A percentile compares a stretch with the other conserved stretches of the same genome.
Evolutionary conservation across 2,113 vertebrate species (phyloP).

Genomic region (Pantherophis guttatus): DNA sequence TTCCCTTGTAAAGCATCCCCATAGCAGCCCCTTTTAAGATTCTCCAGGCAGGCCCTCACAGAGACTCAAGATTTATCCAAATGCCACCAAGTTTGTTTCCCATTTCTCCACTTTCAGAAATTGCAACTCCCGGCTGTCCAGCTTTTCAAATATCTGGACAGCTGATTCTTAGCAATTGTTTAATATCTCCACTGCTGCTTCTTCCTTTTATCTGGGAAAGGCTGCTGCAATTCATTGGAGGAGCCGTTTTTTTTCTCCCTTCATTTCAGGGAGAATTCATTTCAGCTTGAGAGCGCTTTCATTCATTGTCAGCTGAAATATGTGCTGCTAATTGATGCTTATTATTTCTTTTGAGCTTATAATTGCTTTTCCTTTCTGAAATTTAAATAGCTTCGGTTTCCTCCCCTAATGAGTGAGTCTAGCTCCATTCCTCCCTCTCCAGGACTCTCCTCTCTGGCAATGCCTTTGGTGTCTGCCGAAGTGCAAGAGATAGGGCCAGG

Average conservation of each 20-base stretch:
- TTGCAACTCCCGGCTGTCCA: background rate
- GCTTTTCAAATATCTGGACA: conserved; percentile 2
- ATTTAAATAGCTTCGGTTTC: conserved; percentile 55
- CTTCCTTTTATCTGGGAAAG: conserved; percentile 61
- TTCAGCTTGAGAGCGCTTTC: conserved; percentile 60
- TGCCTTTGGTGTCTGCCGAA: too few relatives aligned
- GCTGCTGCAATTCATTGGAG: conserved; percentile 52
- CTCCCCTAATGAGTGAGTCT: conserved; percentile 61
- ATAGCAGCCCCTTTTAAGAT: background rate
- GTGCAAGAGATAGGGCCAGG: too few relatives aligned
- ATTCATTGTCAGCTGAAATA: conserved; percentile 64
- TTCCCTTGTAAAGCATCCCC: background rate
- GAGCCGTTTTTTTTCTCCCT: conserved; percentile 45
- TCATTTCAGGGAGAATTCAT: conserved; percentile 45
- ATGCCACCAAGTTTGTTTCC: background rate
- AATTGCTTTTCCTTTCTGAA: conserved; percentile 67
- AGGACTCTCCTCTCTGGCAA: too few relatives aligned
- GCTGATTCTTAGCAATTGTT: conserved; percentile 55
- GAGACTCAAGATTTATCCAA: background rate
- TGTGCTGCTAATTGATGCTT: conserved; percentile 67
- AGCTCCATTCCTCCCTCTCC: conserved; percentile 34
- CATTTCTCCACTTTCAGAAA: background rate
- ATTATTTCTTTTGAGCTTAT: conserved; percentile 65
- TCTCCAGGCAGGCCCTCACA: background rate
- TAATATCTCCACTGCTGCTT: conserved; percentile 47